Base-by-base conservation (phyloP, 92 coral and sea anemone genomes). In the Hydrozoanthus gracilis region DNA sequence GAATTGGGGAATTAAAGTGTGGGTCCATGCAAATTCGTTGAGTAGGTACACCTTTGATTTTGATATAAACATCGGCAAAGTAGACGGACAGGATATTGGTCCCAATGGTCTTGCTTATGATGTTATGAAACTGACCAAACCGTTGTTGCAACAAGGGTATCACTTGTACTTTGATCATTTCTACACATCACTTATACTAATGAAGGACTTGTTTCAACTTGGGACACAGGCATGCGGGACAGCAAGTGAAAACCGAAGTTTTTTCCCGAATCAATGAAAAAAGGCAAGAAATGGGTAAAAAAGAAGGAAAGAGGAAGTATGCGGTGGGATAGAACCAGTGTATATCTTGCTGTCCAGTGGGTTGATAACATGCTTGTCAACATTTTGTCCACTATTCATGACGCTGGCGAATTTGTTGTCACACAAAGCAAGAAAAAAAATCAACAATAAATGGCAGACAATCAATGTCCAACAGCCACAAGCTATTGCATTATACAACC, bases 81-180 rank as follows among this genome's bases (percentile, higher is more conserved):
- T n/a, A n/a, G n/a, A 87, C 51, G 85, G n/a, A n/a, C n/a, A n/a
- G n/a, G n/a, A 58, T 58, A 13, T 58, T 58, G 65, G 10, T 50
- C 72, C 17, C 17, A 71, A 93, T 93, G 94, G 92, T 51, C 90
- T 93, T 46, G 96, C 88, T 7, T 93, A 93, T 79, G 93, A 88
- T 87, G 91, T 91, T 7, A 91, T 91, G 92, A 79, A 89, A 73
- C 80, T 91, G 12, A 61, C 82, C 71, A 49, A 77, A 52, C 91
- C 89, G 51, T 58, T 67, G 48, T 60, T 88, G 56, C 92, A 91
- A 65, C 92, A 91, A 44, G 96, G 96, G 47, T 93, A 93, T 58
- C 94, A 93, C 60, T 71, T 93, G 47, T 93, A 44, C 89, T 61
- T 88, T 68, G 92, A 91, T 44, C 83, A 91, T 82, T 87, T 84